Evolutionary conservation across 2,113 vertebrate species (phyloP).

Genomic region (Aegypius monachus): DNA sequence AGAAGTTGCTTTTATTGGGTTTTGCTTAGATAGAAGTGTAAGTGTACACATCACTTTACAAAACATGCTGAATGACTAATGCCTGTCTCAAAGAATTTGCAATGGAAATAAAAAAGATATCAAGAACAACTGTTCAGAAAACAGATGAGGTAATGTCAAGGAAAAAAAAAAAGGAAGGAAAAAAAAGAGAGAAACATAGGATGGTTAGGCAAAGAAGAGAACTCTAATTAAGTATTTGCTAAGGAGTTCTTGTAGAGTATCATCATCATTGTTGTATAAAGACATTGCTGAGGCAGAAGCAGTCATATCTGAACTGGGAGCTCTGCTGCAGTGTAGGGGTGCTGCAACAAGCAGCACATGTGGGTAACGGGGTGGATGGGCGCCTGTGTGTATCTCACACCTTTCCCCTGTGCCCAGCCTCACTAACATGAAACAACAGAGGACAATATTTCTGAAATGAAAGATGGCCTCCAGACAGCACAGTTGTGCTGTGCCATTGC

Average conservation of each 20-base stretch:
- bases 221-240: not conserved
- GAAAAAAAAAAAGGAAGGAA: not conserved
- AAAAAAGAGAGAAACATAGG: not conserved
- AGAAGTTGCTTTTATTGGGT: not conserved
- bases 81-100: not conserved
- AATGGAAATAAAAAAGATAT: not conserved
- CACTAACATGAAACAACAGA: not conserved
- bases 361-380: accelerated
- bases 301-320: not conserved
- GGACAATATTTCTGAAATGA: not conserved
- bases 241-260: not conserved
- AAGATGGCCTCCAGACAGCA: not conserved
- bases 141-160: not conserved
- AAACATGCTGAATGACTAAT: conserved; percentile 17
- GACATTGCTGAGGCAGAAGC: not conserved
- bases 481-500: not conserved
- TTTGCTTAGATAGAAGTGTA: not conserved
- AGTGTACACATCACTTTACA: not conserved
- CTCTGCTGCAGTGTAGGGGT: not conserved
- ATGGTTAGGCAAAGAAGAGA: not conserved
- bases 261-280: not conserved
- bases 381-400: not conserved
- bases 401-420: not conserved
- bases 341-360: accelerated
- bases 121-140: not conserved